Base-by-base conservation (phyloP, 2,797 vertebrate genomes). In the Melanogrammus aeglefinus region DNA sequence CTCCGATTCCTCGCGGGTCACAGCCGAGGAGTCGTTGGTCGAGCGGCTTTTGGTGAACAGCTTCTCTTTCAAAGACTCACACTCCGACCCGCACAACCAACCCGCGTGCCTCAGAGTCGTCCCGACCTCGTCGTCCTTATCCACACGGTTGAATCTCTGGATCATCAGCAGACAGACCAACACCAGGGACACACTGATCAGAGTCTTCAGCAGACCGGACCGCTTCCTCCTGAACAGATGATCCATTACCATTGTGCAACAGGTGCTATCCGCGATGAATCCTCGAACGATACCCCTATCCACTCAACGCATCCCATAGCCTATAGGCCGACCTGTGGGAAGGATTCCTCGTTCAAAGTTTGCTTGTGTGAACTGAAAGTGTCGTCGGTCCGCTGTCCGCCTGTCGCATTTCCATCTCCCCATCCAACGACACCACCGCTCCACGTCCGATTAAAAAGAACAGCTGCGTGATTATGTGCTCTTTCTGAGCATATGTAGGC, bases 81-180 rank as follows among this genome's bases (percentile, higher is more conserved):
- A 93, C 0, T 87, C 82, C 0, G 83, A 33, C 4, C 86, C 89
- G 76, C 91, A 92, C 88, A 89, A 92, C 31, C 39, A 76, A 29
- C 73, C 76, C 21, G 79, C 21, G 0, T 84, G 84, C 29, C 75
- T 79, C 6, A 39, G 13, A 1, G 70, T 84, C 47, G 92, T 92
- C 0, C 79, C 13, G 2, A 80, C 87, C 29, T 85, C 33, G 0
- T 73, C 86, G 63, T 90, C 89, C 78, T 93, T 95, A 9, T 95
- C 94, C n/a, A 91, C 83, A 71, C 94, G 33, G 71, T 90, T 94
- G 24, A 95, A 87, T 81, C 91, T 94, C 76, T 95, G 94, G 79
- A 96, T 89, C 90, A 95, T 94, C 12, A 95, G 85, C 36, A 96
- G 82, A 29, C 94, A 95, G 6, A 88, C 94, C 16, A 92, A 94